Evolutionary conservation across 37 sponge, comb jelly and placozoan species (phyloP), one percentile per base, ranked within the genome.

Genomic region (Corticium candelabrum): DNA sequence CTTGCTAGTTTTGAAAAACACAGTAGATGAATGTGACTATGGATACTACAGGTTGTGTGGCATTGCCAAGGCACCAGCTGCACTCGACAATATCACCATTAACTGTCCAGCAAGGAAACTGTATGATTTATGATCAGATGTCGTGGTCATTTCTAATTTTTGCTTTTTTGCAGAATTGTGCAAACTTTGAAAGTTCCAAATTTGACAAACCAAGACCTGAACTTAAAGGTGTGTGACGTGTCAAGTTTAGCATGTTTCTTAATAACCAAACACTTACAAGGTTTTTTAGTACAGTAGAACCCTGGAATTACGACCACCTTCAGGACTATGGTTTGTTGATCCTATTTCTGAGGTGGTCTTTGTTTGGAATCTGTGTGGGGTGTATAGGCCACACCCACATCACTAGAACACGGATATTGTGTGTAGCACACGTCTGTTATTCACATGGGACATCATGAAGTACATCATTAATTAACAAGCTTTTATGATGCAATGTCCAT

Each of bases 101-200:
- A 11, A 50, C 15, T 50, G 62, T 50, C 62, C 11, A 50, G 62
- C 62, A 50, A 50, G 62, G 21, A 11, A 50, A 11, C 11, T 27
- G 62, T 50, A 50, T 27, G 62, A 50, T 27, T 27, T 21, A 50
- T 21, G 21, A 50, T 27, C 15, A 50, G 62, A 21, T 21, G 21
- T 11, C 11, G 21, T 50, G 21, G 21, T 27, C 15, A 50, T 11
- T 50, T 27, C 11, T 50, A 39, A 1, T 15, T 3, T 3, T 4
- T 41, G 36, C 3, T n/a, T 27, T 68, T 34, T 3, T 32, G 0
- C 67, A 90, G 91, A 2, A 33, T 81, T 27, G 71, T 85, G 0
- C 84, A 90, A 70, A 82, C 79, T 30, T 75, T 90, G 11, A 86
- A 85, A 77, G 90, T 93, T 0, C 90, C 83, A 29, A 93, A 92